Evolutionary conservation across 1,140 invertebrate genomes (phyloP).

Genomic region (Drusus annulatus): DNA sequence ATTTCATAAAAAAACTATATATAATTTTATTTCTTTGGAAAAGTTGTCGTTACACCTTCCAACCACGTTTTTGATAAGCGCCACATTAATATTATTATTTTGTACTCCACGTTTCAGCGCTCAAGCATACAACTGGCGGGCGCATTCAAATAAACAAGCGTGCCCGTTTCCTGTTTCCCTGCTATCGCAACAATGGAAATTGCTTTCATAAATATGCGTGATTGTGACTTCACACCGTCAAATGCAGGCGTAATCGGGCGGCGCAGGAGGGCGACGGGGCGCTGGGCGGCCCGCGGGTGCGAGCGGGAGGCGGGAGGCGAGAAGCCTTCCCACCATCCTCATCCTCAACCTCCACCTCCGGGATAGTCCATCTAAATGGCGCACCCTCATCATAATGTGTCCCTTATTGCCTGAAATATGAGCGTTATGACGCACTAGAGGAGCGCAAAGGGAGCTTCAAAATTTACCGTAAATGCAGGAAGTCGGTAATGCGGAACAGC

Average conservation of each 20-base stretch:
- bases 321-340: not conserved
- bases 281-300: not conserved
- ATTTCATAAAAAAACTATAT: too few relatives aligned
- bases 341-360: not conserved
- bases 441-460: conserved; percentile 1
- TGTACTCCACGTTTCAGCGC: too few relatives aligned
- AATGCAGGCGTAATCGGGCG: conserved; percentile 42
- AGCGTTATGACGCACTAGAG: conserved; percentile 41
- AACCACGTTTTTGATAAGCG: too few relatives aligned
- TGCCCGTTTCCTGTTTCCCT: conserved; percentile 25
- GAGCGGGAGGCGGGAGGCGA: not conserved
- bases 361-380: conserved; percentile 42
- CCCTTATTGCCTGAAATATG: conserved; percentile 53
- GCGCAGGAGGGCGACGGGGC: conserved; percentile 18
- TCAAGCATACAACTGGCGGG: too few relatives aligned
- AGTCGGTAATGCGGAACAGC: not conserved
- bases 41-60: too few relatives aligned
- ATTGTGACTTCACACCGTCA: conserved; percentile 52
- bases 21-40: too few relatives aligned
- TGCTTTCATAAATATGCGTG: conserved; percentile 52
- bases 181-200: conserved; percentile 51
- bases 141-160: not conserved
- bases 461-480: conserved; percentile 6
- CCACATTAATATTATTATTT: too few relatives aligned
- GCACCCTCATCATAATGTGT: conserved; percentile 57